Base-by-base conservation (phyloP, 37 sponge, comb jelly and placozoan species). In the Hexactinellida sp. region DNA sequence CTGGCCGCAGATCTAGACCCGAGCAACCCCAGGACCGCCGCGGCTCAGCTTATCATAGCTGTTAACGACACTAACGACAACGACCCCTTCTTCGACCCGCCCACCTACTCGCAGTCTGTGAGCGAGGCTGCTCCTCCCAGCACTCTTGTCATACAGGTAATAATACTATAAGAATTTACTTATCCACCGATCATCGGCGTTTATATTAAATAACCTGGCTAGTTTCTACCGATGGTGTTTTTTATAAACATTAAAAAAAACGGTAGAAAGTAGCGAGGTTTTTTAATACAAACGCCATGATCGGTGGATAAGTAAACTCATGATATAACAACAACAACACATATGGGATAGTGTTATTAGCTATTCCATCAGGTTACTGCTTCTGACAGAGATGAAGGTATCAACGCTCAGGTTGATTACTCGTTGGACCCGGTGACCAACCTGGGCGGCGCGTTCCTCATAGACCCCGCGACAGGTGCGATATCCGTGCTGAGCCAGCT, bases 311-410 rank as follows among this genome's bases (percentile, higher is more conserved):
- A n/a, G n/a, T n/a, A n/a, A n/a, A n/a, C n/a, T n/a, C n/a, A n/a
- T n/a, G n/a, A n/a, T n/a, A n/a, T n/a, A n/a, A n/a, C n/a, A n/a
- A n/a, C n/a, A n/a, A n/a, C n/a, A n/a, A n/a, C n/a, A n/a, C n/a
- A n/a, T n/a, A n/a, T n/a, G n/a, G n/a, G n/a, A n/a, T n/a, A n/a
- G n/a, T n/a, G n/a, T n/a, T n/a, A n/a, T n/a, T n/a, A n/a, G n/a
- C n/a, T n/a, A n/a, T n/a, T n/a, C n/a, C n/a, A n/a, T n/a, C 34
- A 63, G 76, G 55, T 91, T 19, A 28, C 82, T 32, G 90, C 89
- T 0, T 38, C 36, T 0, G 94, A 93, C 85, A 55, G 0, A 23
- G 94, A 93, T 52, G 37, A 23, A 19, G 89, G 85, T 38, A 38
- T 38, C 16, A 91, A 93, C 54, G 88, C 86, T 13, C 38, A 39